Conservation (phyloP, 2,797 vertebrate species). For the Catamblyrhynchus diadema region DNA sequence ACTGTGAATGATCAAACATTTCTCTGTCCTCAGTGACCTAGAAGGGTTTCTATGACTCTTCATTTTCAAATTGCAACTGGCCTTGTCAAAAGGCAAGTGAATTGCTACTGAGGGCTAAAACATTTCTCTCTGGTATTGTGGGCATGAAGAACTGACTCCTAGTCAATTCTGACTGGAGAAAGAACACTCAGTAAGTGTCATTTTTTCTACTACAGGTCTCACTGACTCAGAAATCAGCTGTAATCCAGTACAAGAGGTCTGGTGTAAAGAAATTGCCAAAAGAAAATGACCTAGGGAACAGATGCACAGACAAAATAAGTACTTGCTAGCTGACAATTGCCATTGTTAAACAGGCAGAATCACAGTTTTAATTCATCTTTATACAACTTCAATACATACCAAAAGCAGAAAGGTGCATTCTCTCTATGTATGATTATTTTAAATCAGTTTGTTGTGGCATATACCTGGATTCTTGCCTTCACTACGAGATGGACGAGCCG, state of each 20-base stretch:
- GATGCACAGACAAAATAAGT: background rate
- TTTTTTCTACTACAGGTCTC: background rate
- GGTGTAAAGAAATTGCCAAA: background rate
- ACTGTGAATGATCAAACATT: background rate
- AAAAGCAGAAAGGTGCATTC: background rate
- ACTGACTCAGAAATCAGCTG: background rate
- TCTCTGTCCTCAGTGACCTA: background rate
- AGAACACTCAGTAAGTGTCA: background rate
- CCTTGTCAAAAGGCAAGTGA: background rate
- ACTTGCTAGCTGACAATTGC: background rate
- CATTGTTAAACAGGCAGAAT: background rate
- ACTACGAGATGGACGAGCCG: slow-evolving; percentile 82
- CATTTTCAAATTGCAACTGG: background rate
- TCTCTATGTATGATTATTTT: background rate
- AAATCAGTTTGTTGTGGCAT: slow-evolving; percentile 15
- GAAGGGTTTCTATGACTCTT: background rate
- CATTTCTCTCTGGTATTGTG: background rate
- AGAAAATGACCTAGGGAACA: background rate
- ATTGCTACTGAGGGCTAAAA: background rate
- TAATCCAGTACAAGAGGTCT: background rate
- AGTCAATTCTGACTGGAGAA: background rate
- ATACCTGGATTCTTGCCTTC: slow-evolving; percentile 89
- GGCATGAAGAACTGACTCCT: background rate
- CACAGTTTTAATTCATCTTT: background rate
- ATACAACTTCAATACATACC: background rate